Percentiles rank a stretch among this genome's conserved stretches.
These are phyloP conservation scores for Aphaenogaster floridana DNA, from an alignment of 1,140 invertebrate genomes.

Conservation along the genomic window DNA sequence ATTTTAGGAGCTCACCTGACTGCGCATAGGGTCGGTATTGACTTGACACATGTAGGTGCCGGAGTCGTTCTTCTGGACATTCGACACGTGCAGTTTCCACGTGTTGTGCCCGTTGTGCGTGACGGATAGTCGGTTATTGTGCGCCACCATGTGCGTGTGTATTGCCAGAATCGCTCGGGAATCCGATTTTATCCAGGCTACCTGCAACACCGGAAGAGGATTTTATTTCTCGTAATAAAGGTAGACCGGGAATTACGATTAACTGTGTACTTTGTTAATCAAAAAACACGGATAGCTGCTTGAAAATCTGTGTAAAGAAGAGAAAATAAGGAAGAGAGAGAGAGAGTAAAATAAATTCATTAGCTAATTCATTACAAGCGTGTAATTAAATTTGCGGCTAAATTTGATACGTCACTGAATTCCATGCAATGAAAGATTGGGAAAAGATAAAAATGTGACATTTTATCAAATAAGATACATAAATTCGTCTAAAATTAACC, in stretches of 20 bases:
- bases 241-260: background rate
- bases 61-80: conserved; percentile 95
- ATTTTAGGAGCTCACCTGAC: conserved; percentile 89
- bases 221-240: conserved; percentile 12
- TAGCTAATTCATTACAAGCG: background rate
- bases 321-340: too few species aligned
- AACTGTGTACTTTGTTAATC: background rate
- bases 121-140: conserved; percentile 94
- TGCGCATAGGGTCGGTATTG: conserved; percentile 96
- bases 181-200: conserved; percentile 97
- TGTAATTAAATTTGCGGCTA: background rate
- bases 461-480: background rate
- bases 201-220: conserved; percentile 87
- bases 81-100: conserved; percentile 95
- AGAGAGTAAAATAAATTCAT: background rate
- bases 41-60: conserved; percentile 97
- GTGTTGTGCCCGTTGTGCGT: conserved; percentile 97
- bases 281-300: background rate
- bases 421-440: background rate
- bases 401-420: background rate
- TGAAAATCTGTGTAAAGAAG: background rate
- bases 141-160: conserved; percentile 95
- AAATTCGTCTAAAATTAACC: conserved; percentile 9
- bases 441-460: background rate
- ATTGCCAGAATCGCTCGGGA: conserved; percentile 96